A percentile compares a stretch with the other conserved stretches of the same genome.
Conservation (phyloP, 1,140 invertebrate genomes). For the Mactra quadrangularis region DNA sequence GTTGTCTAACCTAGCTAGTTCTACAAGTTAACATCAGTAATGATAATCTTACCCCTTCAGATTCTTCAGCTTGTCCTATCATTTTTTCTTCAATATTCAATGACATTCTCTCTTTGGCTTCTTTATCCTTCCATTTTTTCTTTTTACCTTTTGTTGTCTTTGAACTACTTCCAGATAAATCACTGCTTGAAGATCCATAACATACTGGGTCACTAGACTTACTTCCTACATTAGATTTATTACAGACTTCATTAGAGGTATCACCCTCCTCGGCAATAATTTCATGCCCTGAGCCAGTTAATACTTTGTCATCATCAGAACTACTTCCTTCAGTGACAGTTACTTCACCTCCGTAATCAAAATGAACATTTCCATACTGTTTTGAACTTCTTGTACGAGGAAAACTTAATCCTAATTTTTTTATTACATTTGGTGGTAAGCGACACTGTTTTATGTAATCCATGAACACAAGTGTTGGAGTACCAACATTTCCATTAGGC, state of each 20-base stretch:
- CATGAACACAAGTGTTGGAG: slow-evolving; percentile 85
- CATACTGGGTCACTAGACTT: too few species aligned
- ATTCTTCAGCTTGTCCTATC: slow-evolving; percentile 68
- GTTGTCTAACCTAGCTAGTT: too few species aligned
- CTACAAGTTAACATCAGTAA: too few species aligned
- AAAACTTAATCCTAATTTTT: slow-evolving; percentile 84
- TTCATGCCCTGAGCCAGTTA: slow-evolving; percentile 60
- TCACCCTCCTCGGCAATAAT: slow-evolving; percentile 43
- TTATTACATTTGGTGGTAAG: slow-evolving; percentile 85
- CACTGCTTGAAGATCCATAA: too few species aligned
- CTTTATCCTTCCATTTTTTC: slow-evolving; percentile 66
- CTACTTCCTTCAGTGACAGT: slow-evolving; percentile 10
- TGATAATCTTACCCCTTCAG: slow-evolving; percentile 66
- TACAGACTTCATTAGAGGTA: too few species aligned
- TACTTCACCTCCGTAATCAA: slow-evolving; percentile 83
- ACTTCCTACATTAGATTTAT: too few species aligned
- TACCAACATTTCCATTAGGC: slow-evolving; percentile 87
- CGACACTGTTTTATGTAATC: slow-evolving; percentile 85
- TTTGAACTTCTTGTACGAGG: slow-evolving; percentile 79
- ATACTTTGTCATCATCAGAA: slow-evolving; percentile 31
- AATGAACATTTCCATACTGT: slow-evolving; percentile 85
- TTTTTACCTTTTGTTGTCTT: slow-evolving; percentile 34
- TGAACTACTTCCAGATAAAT: not conserved
- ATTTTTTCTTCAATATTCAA: slow-evolving; percentile 79
- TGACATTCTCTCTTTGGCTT: slow-evolving; percentile 67